Evolutionary conservation across 2,888 invertebrate genomes (phyloP), one percentile per base, ranked within the genome.

Genomic region (Chrysomela aeneicollis): DNA sequence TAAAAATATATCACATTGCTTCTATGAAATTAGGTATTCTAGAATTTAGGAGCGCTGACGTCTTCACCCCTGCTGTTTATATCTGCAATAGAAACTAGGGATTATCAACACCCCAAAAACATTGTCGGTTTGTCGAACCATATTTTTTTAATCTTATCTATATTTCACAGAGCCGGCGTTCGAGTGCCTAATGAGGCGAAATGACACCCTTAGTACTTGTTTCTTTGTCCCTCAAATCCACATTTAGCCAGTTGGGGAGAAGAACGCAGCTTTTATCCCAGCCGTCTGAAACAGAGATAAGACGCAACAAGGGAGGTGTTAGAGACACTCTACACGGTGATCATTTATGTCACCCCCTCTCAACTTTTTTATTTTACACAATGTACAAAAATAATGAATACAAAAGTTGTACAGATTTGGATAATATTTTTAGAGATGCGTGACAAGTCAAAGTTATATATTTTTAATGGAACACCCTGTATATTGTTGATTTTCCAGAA

Each of bases 161-260:
- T 61, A 60, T 42, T 51, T 60, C 64, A 57, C 60, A 21, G 37
- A 50, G n/a, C n/a, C n/a, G 55, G 35, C 51, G 59, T 49, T 60
- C 42, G 17, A 21, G 57, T 52, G 52, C 51, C 61, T 61, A 61
- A 64, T 64, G 64, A 64, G 64, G 19, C 61, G 61, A 49, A 64
- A 57, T 46, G 61, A 35, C 9, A 64, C 53, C 55, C 55, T 26
- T 17, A 30, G 35, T 10, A 50, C 26, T 30, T 42, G 30, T 26
- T 26, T 26, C 46, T 57, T 57, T 57, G 57, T 57, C 30, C 17
- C 30, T 26, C 10, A 46, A 46, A 46, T 57, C 46, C 42, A 17
- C 42, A 42, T 55, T 55, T 15, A 47, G 46, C 46, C 46, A 26
- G 18, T 42, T 21, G 42, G 35, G 22, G 55, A 37, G 10, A 42